phyloP scores from a whole-genome alignment of 2,113 vertebrate genomes.

The Caranx melampygus region DNA sequence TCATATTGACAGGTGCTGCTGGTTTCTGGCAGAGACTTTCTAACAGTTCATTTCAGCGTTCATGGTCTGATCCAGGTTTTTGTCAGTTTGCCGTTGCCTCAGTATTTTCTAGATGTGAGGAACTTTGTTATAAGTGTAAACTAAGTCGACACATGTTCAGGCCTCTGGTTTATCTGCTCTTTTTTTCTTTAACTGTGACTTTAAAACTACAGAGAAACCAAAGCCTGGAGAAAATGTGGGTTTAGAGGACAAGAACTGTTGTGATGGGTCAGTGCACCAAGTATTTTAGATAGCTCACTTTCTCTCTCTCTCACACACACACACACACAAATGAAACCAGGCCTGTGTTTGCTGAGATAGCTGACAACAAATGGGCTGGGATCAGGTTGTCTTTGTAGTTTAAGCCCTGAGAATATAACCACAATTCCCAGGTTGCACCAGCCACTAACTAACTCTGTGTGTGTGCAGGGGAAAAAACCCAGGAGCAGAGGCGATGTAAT shows the following conservation, averaged over 20 bases:
- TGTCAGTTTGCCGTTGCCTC: not conserved
- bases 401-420: slow-evolving; percentile 48
- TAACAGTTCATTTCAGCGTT: too few species aligned
- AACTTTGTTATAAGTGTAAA: too few species aligned
- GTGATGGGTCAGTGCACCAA: slow-evolving; percentile 17
- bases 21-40: too few species aligned
- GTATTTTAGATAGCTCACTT: not conserved
- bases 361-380: slow-evolving; percentile 47
- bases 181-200: not conserved
- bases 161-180: too few species aligned
- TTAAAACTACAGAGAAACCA: not conserved
- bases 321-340: not conserved
- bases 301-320: not conserved
- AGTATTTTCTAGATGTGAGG: not conserved
- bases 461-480: slow-evolving; percentile 27
- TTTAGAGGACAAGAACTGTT: slow-evolving; percentile 27
- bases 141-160: too few species aligned
- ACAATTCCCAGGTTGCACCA: slow-evolving; percentile 54
- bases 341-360: slow-evolving; percentile 51
- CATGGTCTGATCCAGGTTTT: too few species aligned
- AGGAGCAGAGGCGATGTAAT: slow-evolving; percentile 29
- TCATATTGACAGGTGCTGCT: too few species aligned
- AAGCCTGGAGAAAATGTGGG: slow-evolving; percentile 22
- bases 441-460: slow-evolving; percentile 29
- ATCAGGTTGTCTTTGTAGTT: slow-evolving; percentile 60